These are phyloP conservation scores for Bugula neritina DNA, from an alignment of 2,888 invertebrate species.

Conservation along the genomic window DNA sequence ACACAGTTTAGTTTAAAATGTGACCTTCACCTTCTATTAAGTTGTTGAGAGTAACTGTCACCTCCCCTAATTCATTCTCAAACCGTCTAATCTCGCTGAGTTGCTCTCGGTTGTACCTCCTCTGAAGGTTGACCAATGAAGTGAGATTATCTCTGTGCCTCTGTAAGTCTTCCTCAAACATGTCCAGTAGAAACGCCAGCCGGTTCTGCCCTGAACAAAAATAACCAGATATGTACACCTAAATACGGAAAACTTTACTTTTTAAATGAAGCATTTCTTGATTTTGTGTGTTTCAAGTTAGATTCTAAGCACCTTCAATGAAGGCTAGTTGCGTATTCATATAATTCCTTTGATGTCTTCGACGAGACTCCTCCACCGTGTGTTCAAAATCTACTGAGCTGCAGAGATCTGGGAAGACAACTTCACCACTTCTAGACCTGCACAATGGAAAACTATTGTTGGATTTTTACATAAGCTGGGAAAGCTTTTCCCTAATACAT, in stretches of 20 bases:
- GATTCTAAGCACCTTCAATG: background rate
- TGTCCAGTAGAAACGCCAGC: background rate
- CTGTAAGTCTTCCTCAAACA: conserved; percentile 25
- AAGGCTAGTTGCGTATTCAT: background rate
- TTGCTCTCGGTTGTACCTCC: background rate
- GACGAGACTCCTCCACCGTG: background rate
- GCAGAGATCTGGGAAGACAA: conserved; percentile 15
- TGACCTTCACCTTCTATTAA: conserved; percentile 2
- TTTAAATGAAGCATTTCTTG: too few relatives aligned
- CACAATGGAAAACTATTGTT: too few relatives aligned
- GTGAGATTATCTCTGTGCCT: conserved; percentile 13
- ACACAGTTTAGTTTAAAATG: background rate
- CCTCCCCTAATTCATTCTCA: background rate
- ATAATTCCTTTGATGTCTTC: conserved; percentile 18
- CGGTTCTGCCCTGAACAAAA: background rate
- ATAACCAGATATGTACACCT: background rate
- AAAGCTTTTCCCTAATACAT: too few relatives aligned
- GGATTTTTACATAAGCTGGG: too few relatives aligned
- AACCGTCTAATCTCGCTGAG: background rate
- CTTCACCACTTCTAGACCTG: background rate
- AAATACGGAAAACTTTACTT: too few relatives aligned
- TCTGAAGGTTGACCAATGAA: background rate
- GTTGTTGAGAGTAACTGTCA: background rate
- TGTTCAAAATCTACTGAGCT: background rate
- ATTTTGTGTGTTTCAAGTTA: too few relatives aligned